These are phyloP conservation scores for Acrobasis repandana DNA, from an alignment of 2,888 invertebrate genomes.

Conservation along the genomic window DNA sequence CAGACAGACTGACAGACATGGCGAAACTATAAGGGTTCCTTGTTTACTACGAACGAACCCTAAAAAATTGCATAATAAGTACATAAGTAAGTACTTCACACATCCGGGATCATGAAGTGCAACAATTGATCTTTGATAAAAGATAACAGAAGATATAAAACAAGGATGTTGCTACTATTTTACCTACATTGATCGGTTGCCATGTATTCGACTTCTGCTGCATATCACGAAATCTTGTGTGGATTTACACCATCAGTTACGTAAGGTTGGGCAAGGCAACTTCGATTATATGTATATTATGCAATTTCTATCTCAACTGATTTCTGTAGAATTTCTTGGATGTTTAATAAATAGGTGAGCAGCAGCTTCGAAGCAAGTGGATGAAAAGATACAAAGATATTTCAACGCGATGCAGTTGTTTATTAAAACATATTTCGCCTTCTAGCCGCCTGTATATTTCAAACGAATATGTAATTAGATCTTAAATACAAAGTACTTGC, in stretches of 20 bases:
- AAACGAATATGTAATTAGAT: background rate
- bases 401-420: constrained; percentile 23
- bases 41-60: no score
- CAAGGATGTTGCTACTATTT: background rate
- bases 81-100: no score
- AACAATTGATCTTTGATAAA: constrained; percentile 15
- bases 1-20: no score
- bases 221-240: background rate
- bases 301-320: constrained; percentile 4
- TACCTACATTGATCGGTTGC: background rate
- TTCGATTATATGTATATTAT: constrained; percentile 7
- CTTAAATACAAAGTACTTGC: no score
- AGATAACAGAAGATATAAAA: constrained; percentile 7
- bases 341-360: constrained; percentile 19
- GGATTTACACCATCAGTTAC: constrained; percentile 1
- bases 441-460: background rate
- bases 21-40: no score
- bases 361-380: constrained; percentile 7
- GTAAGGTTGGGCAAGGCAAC: constrained; percentile 2
- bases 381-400: constrained; percentile 6
- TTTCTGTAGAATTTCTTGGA: constrained; percentile 12
- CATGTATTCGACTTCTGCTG: background rate
- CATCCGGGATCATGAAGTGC: constrained; percentile 14
- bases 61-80: no score
- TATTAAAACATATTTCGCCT: constrained; percentile 7